Percentiles rank a stretch among this genome's conserved stretches.
phyloP scores from a whole-genome alignment of 2,888 invertebrate species.

The Syrphus vitripennis region DNA sequence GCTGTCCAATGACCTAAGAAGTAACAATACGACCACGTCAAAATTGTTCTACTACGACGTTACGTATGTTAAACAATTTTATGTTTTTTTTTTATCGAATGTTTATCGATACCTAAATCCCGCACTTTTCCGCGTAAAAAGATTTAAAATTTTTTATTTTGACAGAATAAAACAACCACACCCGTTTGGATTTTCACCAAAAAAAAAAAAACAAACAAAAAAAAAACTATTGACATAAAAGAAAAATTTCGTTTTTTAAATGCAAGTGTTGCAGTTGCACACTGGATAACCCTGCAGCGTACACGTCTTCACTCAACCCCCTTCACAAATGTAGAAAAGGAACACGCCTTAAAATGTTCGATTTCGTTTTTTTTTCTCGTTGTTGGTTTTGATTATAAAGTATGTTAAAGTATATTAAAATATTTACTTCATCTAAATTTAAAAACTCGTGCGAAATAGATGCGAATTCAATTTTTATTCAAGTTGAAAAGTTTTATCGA shows the following conservation, averaged over 20 bases:
- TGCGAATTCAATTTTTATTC: not conserved
- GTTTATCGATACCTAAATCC: constrained; percentile 32
- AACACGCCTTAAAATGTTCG: constrained; percentile 68
- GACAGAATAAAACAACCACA: constrained; percentile 42
- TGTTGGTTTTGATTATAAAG: not conserved
- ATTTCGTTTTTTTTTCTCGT: constrained; percentile 59
- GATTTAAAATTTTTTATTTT: not conserved
- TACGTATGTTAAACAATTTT: constrained; percentile 11
- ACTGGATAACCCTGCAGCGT: constrained; percentile 33
- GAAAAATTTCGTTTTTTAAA: constrained; percentile 50
- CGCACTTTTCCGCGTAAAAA: constrained; percentile 30
- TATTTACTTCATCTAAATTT: not conserved
- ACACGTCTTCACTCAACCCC: constrained; percentile 31
- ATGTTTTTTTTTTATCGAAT: constrained; percentile 8
- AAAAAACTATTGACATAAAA: constrained; percentile 20
- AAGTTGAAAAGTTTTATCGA: not conserved
- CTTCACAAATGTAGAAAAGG: constrained; percentile 36
- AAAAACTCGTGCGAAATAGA: not conserved
- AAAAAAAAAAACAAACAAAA: constrained; percentile 24
- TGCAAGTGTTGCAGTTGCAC: constrained; percentile 65
- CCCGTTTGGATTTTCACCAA: constrained; percentile 33
- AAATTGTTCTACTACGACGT: constrained; percentile 53
- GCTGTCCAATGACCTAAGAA: constrained; percentile 63
- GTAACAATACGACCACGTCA: constrained; percentile 48
- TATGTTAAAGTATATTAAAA: not conserved